phyloP scores from a whole-genome alignment of 2,113 vertebrate species.

The Accipiter cooperii region DNA sequence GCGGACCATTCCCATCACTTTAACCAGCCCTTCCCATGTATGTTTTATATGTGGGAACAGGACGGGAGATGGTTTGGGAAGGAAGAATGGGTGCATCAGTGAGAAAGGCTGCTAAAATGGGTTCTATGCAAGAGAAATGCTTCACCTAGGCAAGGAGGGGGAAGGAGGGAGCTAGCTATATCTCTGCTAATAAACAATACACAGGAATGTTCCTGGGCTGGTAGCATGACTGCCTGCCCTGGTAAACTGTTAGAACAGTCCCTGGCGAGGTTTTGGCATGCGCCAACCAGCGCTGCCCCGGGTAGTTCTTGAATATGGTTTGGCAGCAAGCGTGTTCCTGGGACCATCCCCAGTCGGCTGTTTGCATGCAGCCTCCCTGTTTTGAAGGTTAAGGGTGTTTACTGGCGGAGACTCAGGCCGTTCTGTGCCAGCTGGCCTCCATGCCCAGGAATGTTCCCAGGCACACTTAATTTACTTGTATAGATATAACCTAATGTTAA shows the following conservation, averaged over 20 bases:
- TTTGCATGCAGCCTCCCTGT: constrained; percentile 17
- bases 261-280: neutral
- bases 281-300: neutral
- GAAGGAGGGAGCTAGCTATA: neutral
- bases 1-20: neutral
- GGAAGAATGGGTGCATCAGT: neutral
- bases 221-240: neutral
- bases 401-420: neutral
- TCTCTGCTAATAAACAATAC: neutral
- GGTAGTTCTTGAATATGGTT: neutral
- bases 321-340: neutral
- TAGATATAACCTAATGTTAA: neutral
- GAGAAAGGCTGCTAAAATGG: neutral
- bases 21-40: neutral
- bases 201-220: neutral
- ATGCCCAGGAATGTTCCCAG: constrained; percentile 43
- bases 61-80: neutral
- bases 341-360: neutral
- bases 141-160: neutral
- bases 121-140: neutral
- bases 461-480: constrained; percentile 26
- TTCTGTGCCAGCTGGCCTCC: constrained; percentile 33
- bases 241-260: neutral
- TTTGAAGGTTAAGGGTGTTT: constrained; percentile 25
- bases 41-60: neutral